phyloP scores from a whole-genome alignment of 2,113 vertebrate species.

The Caranx melampygus region DNA sequence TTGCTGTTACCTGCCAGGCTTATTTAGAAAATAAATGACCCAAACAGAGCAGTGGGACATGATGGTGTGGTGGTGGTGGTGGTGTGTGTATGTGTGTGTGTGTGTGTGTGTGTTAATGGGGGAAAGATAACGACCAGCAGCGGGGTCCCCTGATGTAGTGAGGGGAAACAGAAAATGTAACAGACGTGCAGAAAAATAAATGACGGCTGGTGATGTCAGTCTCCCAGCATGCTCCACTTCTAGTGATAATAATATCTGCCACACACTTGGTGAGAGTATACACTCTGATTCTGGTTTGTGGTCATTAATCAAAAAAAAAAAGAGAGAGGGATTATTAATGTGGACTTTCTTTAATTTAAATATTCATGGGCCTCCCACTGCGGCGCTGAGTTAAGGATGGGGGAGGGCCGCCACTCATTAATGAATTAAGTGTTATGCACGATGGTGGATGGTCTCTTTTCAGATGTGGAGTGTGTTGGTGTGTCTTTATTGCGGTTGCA shows the following conservation, averaged over 20 bases:
- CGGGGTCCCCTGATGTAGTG: conserved; percentile 15
- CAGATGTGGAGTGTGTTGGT: background rate
- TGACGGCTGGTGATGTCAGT: conserved; percentile 2
- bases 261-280: background rate
- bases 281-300: background rate
- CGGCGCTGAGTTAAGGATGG: conserved; percentile 29
- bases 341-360: conserved; percentile 62
- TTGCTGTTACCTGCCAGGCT: conserved; percentile 61
- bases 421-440: conserved; percentile 42
- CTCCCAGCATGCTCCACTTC: conserved; percentile 40
- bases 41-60: conserved; percentile 18
- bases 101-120: background rate
- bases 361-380: conserved; percentile 72
- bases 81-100: conserved; percentile 18
- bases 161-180: conserved; percentile 10
- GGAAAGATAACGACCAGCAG: conserved; percentile 31
- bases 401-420: conserved; percentile 29
- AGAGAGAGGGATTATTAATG: conserved; percentile 34
- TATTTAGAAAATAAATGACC: conserved; percentile 65
- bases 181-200: conserved; percentile 21
- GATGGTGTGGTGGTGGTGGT: conserved; percentile 20
- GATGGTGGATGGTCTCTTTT: background rate
- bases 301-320: background rate
- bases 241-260: background rate
- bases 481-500: background rate